Base-by-base conservation (phyloP, 2,113 vertebrate species). In the Seriola dumerili region DNA sequence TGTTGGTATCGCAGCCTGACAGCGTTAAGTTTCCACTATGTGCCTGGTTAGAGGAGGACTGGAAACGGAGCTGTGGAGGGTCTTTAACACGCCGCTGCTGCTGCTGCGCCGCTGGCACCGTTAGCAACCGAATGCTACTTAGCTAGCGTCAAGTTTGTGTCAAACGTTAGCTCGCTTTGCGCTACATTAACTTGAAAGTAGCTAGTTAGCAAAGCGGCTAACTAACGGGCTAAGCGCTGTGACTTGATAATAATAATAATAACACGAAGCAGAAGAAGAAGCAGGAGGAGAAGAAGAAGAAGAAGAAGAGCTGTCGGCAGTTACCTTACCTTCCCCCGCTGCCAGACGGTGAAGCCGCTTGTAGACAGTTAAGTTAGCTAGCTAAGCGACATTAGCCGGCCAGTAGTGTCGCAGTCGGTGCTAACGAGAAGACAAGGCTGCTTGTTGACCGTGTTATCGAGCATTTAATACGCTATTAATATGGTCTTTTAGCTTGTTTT, bases 391-490 rank as follows among this genome's bases (percentile, higher is more conserved):
- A 61, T 78, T 80, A 88, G 85, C 85, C 16, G 44, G 75, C 81
- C 57, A 25, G 40, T 2, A 42, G 74, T 90, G 89, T 91, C 89
- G 90, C 88, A 92, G 86, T 87, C 54, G 23, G 46, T 29, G 89
- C 80, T 83, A 90, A 69, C 74, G 44, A 67, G 81, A 23, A 76
- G 81, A 81, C 80, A 23, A 69, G 73, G 86, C 88, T 86, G 85
- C 59, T 63, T 40, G 84, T 79, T 73, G 54, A 6, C 77, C 77
- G 84, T 17, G 61, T 44, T 34, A 57, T 74, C 72, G 68, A 11
- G 10, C 40, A 2, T 7, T 42, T 10, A 42, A 42, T 11, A 8
- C 8, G 40, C 40, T 42, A 8, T 42, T 42, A 42, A 42, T 42
- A 42, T 42, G 38, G 8, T 42, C 7, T 42, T 36, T 1, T 42